Percentiles rank a stretch among this genome's conserved stretches.
Evolutionary conservation across 1,140 invertebrate genomes (phyloP).

Genomic region (Ips typographus): DNA sequence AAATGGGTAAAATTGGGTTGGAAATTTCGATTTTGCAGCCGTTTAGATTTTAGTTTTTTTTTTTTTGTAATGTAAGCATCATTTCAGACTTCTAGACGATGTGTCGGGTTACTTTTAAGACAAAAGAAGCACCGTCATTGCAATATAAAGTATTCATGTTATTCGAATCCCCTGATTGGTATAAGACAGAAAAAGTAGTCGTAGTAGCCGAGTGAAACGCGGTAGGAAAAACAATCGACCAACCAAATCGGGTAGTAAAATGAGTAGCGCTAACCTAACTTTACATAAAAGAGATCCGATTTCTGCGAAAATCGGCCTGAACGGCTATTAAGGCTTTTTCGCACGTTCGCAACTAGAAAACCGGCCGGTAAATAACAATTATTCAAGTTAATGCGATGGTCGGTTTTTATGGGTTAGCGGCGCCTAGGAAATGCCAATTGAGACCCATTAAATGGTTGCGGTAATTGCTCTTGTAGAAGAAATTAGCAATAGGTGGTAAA

Average conservation of each 20-base stretch:
- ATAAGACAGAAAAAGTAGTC: too few relatives aligned
- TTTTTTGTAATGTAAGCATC: too few relatives aligned
- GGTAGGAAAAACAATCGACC: too few relatives aligned
- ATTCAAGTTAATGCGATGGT: constrained; percentile 29
- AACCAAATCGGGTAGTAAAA: constrained; percentile 1
- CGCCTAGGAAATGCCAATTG: constrained; percentile 29
- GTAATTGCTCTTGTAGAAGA: constrained; percentile 26
- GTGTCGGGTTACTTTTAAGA: too few relatives aligned
- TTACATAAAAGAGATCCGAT: not conserved
- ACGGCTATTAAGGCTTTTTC: constrained; percentile 18
- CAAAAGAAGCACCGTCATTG: too few relatives aligned
- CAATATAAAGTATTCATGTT: too few relatives aligned
- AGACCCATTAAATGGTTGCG: constrained; percentile 17
- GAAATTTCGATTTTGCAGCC: too few relatives aligned
- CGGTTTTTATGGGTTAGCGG: constrained; percentile 25
- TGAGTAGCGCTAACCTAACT: not conserved
- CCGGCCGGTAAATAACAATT: constrained; percentile 28
- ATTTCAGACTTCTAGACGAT: too few relatives aligned
- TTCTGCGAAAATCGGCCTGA: constrained; percentile 15
- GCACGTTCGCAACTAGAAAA: constrained; percentile 21
- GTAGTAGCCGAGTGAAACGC: too few relatives aligned
- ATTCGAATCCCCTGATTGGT: too few relatives aligned
- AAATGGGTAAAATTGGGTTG: too few relatives aligned
- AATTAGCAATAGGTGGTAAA: constrained; percentile 28
- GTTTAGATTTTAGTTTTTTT: too few relatives aligned